Evolutionary conservation across 2,113 vertebrate genomes (phyloP), one percentile per base, ranked within the genome.

Genomic region (Ursus arctos): DNA sequence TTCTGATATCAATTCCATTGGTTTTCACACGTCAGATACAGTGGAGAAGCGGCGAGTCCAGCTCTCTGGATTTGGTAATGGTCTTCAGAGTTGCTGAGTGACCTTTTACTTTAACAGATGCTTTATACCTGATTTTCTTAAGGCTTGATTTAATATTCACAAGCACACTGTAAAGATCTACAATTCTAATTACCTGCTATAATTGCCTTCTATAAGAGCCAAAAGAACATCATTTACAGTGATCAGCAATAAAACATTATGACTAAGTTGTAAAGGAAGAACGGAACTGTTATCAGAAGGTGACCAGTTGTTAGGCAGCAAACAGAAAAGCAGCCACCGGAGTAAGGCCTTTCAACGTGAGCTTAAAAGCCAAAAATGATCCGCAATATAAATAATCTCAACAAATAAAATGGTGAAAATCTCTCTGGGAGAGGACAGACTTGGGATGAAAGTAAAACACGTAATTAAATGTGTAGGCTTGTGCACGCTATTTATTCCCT

Each of bases 151-250:
- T 98, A 98, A 98, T 96, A 98, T 98, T 98, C 98, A 97, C 98
- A 96, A 97, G 93, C 98, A 98, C 95, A 95, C 85, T 96, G 98
- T 98, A 98, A 98, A 98, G 98, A 98, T 98, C 98, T 98, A 84
- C 97, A 97, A 94, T 98, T 99, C 98, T 99, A 99, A 99, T 99
- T 97, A 98, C 97, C 97, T 96, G 55, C 95, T 97, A 84, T 97
- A 98, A 98, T 97, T 98, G 98, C 97, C 97, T 97, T 95, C 97
- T 93, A 63, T 96, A 97, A 98, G 97, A 98, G 97, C 97, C 96
- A 19, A 91, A 97, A 97, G 98, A 98, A 98, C 95, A 97, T 98
- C 97, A 89, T 95, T 98, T 96, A 82, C 11, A 57, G 97, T 36
- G 77, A 33, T 43, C 94, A 71, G 92, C 82, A 85, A 98, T 95